Base-by-base conservation (phyloP, 2,888 invertebrate species). In the Prosapia bicincta region DNA sequence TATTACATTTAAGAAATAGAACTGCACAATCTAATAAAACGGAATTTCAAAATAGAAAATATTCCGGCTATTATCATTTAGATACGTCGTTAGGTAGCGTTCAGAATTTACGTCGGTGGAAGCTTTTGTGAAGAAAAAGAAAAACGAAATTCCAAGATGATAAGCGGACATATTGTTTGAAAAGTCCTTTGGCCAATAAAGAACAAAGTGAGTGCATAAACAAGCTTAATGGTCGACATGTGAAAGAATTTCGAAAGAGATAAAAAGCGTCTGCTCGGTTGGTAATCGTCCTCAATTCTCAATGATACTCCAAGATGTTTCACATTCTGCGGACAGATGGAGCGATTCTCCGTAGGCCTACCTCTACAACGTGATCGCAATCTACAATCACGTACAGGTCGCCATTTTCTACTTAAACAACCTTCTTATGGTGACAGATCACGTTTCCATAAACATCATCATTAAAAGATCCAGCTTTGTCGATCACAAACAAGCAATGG, bases 191-290 rank as follows among this genome's bases (percentile, higher is more conserved):
- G 54, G 54, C 54, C 54, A 54, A 54, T 54, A 54, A 54, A 54
- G 54, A 54, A 54, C 54, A 54, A 54, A 54, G 54, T 54, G 20
- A 54, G 54, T 54, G 20, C 54, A 54, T 54, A 54, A 54, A 54
- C 54, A 20, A 20, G 54, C 54, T 54, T 54, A 54, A 54, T 54
- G 54, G 54, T 54, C 54, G 54, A 54, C 54, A 54, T 54, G 54
- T 54, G 54, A 54, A 54, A 54, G 54, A 54, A 54, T 54, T 54
- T 54, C 54, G 54, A 54, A 54, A 54, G 54, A 54, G 54, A 54
- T 54, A 54, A 54, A 54, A 54, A 54, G 20, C n/a, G 54, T 20
- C 54, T 54, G 54, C 54, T 54, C 54, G 54, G 54, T 54, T 54
- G n/a, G 54, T 54, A 54, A 54, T 54, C n/a, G 54, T 54, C 54